Evolutionary conservation across 2,888 invertebrate species (phyloP), one percentile per base, ranked within the genome.

Genomic region (Trachelus troglodyta): DNA sequence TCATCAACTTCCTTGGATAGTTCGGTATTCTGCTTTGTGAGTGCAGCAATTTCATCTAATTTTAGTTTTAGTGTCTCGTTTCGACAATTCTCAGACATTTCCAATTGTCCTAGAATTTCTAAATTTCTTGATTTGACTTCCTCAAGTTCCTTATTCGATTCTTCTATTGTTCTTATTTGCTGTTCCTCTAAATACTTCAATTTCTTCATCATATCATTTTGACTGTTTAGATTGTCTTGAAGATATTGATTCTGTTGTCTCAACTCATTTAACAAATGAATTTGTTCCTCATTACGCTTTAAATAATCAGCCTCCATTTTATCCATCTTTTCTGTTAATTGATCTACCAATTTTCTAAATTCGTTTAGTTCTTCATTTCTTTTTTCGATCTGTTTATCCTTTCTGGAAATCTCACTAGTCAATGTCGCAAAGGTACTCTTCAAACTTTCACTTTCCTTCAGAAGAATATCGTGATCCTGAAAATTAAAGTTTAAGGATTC

Each of bases 101-200:
- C 71, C 34, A 85, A 71, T 6, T 78, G 69, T 35, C 74, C 78
- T 9, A 76, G 31, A 37, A 84, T 77, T 71, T 83, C 81, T n/a
- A 78, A 40, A 80, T 85, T 92, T 82, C 92, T 92, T 56, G 90
- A 90, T 81, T 91, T 91, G 76, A 93, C 85, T 86, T 93, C 92
- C 83, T 93, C 92, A 85, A 94, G 93, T 23, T 93, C 90, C 83
- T 92, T 92, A 68, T 92, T 91, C 84, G 93, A 92, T 85, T 94
- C 93, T 87, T 94, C 92, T 77, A 93, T 87, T 56, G 92, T 88
- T 76, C 92, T 88, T 33, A 89, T 90, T 81, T 93, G 93, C 87
- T 93, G 92, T 85, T 93, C 91, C 73, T 92, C 87, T 76, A 93
- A 88, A 80, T 92, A 92, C 83, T 92, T 92, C 37, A 93, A 86